Evolutionary conservation across 2,113 vertebrate genomes (phyloP).

Genomic region (rabbit (Oryctolagus cuniculus)): mOryCun1.1 NC_091437.1:46170501-46171000

Average conservation of each 20-base stretch:
- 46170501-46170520: neutral
- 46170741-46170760: neutral
- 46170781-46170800: neutral
- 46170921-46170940: neutral
- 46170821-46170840: neutral
- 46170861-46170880: neutral
- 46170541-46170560: constrained; percentile 25
- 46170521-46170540: neutral
- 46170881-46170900: neutral
- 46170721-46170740: neutral
- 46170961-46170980: neutral
- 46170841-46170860: constrained; percentile 19
- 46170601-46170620: neutral
- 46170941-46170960: neutral
- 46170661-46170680: constrained; percentile 7
- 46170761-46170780: constrained; percentile 2
- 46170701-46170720: neutral
- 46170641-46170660: constrained; percentile 20
- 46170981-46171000: neutral
- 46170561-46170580: neutral
- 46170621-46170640: neutral
- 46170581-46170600: neutral
- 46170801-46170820: neutral
- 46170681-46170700: neutral
- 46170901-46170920: neutral